Base-by-base conservation (phyloP, 2,888 invertebrate species). In the Amaurobius ferox region DNA sequence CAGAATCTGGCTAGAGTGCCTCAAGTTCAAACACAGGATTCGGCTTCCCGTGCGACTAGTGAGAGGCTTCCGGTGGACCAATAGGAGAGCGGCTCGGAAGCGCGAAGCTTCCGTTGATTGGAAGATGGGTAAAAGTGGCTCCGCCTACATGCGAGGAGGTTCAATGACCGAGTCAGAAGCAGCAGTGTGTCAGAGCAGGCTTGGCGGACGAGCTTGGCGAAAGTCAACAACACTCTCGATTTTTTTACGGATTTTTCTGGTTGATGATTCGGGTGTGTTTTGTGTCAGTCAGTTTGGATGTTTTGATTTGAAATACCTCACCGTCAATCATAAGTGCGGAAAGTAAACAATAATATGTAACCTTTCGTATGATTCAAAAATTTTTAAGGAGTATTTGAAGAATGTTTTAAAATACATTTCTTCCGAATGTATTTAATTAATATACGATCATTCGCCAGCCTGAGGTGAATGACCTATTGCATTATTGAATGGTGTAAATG, bases 161-260 rank as follows among this genome's bases (percentile, higher is more conserved):
- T 85, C 83, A 85, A 72, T 85, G 83, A 85, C 83, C 83, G 66
- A 68, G 68, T 44, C 76, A 13, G 66, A 68, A 64, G 76, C 71
- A 72, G 71, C 77, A 77, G 61, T 85, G 83, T 77, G 77, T 77
- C 77, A 85, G 55, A 73, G 48, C 48, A 35, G 39, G 76, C 62
- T 71, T 77, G 77, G 83, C 77, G 83, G 61, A 32, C 61, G 30
- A 19, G 35, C 35, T 83, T 85, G 83, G 83, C 83, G 83, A 85
- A 85, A 85, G 83, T 85, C 62, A 76, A 76, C 83, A 72, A 61
- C 26, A 85, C 83, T 85, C 72, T 85, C 83, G 77, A 72, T 83
- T 83, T 83, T 83, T 83, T 64, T 71, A 16, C 2, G 44, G 44
- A 44, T 44, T 44, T 44, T 44, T 23, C 19, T 19, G 55, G 55